phyloP scores from a whole-genome alignment of 1,140 invertebrate species.

The Gonioctena quinquepunctata region DNA sequence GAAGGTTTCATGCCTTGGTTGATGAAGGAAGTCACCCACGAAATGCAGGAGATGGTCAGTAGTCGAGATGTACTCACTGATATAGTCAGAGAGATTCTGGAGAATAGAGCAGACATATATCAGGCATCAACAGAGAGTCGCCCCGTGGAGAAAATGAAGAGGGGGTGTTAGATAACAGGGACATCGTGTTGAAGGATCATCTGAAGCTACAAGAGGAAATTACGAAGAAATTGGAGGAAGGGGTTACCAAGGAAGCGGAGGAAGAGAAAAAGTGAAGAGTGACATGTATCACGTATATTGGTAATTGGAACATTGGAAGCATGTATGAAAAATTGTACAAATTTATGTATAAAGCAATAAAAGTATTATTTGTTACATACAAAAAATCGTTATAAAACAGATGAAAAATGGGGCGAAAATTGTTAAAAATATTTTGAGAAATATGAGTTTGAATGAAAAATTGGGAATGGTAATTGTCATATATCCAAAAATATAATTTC shows the following conservation, averaged over 20 bases:
- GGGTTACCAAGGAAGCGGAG: too few species aligned
- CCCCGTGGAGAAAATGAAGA: conserved; percentile 34
- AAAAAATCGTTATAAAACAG: too few species aligned
- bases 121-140: conserved; percentile 56
- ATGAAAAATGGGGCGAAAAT: too few species aligned
- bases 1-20: conserved; percentile 88
- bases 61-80: conserved; percentile 76
- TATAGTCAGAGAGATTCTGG: conserved; percentile 75
- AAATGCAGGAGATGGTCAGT: conserved; percentile 77
- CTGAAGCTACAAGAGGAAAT: conserved; percentile 50
- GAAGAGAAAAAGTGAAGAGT: too few species aligned
- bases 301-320: not conserved
- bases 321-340: not conserved
- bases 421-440: too few species aligned
- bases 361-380: too few species aligned
- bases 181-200: conserved; percentile 47
- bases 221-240: conserved; percentile 2
- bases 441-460: too few species aligned
- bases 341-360: too few species aligned
- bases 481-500: too few species aligned
- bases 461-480: too few species aligned
- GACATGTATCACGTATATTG: too few species aligned
- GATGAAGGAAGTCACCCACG: conserved; percentile 76
- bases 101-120: conserved; percentile 68
- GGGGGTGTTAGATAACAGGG: conserved; percentile 44